Evolutionary conservation across 2,797 vertebrate genomes (phyloP).

Genomic region (Momotus momota): DNA sequence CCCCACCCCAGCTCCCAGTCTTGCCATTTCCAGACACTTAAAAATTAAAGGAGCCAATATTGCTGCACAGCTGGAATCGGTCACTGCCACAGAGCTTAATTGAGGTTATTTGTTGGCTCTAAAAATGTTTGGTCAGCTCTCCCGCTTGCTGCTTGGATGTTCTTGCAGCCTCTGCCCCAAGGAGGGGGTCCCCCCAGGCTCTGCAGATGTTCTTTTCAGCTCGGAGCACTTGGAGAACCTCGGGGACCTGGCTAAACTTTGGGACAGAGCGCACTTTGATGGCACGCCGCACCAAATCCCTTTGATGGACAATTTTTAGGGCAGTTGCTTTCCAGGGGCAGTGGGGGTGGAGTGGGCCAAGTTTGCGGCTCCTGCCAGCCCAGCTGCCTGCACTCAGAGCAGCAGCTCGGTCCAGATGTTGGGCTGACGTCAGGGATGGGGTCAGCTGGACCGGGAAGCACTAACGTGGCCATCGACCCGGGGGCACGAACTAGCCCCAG

Average conservation of each 20-base stretch:
- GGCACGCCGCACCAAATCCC: background rate
- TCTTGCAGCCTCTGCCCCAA: background rate
- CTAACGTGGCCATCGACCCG: background rate
- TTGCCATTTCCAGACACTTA: slow-evolving; percentile 25
- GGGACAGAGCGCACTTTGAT: background rate
- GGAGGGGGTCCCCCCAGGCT: fast-evolving
- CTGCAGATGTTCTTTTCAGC: background rate
- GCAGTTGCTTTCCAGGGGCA: fast-evolving
- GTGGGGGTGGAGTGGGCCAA: background rate
- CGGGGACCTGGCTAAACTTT: fast-evolving
- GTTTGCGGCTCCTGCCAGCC: background rate
- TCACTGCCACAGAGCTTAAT: slow-evolving; percentile 68
- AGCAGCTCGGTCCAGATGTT: background rate
- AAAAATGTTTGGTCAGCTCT: background rate
- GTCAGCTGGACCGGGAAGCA: background rate
- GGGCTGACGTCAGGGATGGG: background rate
- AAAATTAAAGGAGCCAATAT: slow-evolving; percentile 63
- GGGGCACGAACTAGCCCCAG: fast-evolving
- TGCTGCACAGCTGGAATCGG: background rate
- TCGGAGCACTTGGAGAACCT: background rate
- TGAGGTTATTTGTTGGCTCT: slow-evolving; percentile 67
- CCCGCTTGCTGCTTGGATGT: background rate
- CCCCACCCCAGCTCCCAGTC: background rate
- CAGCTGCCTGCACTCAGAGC: background rate
- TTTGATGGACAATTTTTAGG: fast-evolving